Evolutionary conservation across 2,113 vertebrate genomes (phyloP).

Genomic region (Notothenia rossii): DNA sequence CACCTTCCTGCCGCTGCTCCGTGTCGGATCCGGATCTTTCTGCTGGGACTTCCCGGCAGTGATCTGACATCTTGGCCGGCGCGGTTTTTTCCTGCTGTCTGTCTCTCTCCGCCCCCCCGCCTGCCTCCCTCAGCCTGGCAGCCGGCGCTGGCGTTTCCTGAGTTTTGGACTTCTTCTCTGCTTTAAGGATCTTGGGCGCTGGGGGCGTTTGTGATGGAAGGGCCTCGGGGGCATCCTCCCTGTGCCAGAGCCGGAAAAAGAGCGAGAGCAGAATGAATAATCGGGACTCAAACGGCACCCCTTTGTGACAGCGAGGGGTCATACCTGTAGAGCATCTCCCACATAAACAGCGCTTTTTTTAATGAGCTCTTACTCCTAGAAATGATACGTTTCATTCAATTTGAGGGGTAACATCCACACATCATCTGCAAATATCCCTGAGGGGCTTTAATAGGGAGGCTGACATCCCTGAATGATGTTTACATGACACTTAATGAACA

Average conservation of each 20-base stretch:
- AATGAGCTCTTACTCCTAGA: conserved; percentile 14
- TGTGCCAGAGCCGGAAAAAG: conserved; percentile 60
- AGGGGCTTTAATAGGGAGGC: conserved; percentile 6
- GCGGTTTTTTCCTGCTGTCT: conserved; percentile 32
- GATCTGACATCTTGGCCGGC: conserved; percentile 50
- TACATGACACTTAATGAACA: conserved; percentile 32
- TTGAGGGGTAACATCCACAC: conserved; percentile 34
- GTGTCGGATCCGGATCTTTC: conserved; percentile 26
- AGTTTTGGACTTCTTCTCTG: conserved; percentile 55
- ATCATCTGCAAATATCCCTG: conserved; percentile 1
- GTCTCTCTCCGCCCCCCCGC: conserved; percentile 26
- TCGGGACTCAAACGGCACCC: conserved; percentile 42
- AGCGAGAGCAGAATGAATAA: conserved; percentile 66
- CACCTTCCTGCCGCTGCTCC: conserved; percentile 65
- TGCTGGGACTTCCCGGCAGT: conserved; percentile 25
- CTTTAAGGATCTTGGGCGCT: conserved; percentile 79
- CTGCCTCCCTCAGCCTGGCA: conserved; percentile 55
- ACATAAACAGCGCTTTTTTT: conserved; percentile 18
- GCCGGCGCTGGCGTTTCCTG: conserved; percentile 42
- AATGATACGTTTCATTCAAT: conserved; percentile 13
- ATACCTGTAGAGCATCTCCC: conserved; percentile 32
- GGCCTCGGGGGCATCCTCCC: conserved; percentile 69
- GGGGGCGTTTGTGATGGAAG: conserved; percentile 75
- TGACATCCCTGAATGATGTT: conserved; percentile 51
- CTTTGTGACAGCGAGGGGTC: conserved; percentile 9